Percentiles rank a stretch among this genome's conserved stretches.
Evolutionary conservation across 2,113 vertebrate species (phyloP).

Genomic region (Cyprinodon brontotheroides): DNA sequence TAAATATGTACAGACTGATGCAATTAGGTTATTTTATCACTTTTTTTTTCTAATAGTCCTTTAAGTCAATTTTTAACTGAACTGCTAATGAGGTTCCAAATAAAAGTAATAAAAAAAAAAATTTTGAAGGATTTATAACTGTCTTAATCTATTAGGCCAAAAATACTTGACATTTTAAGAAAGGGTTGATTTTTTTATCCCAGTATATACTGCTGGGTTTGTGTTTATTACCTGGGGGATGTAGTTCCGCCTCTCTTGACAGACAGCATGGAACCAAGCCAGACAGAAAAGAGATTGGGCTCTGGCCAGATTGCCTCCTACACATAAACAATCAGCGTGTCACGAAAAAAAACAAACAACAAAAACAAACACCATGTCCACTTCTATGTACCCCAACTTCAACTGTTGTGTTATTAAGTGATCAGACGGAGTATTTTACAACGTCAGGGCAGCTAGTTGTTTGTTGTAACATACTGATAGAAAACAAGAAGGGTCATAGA

Average conservation of each 20-base stretch:
- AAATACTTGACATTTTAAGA: background rate
- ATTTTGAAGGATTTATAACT: background rate
- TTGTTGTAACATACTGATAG: background rate
- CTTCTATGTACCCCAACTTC: background rate
- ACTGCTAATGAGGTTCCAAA: background rate
- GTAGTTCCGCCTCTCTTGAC: constrained; percentile 97
- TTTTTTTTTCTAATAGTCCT: background rate
- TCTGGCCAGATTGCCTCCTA: constrained; percentile 82
- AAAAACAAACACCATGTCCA: constrained; percentile 1
- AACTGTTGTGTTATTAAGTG: background rate
- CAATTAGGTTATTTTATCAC: background rate
- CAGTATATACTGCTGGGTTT: constrained; percentile 1
- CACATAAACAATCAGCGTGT: constrained; percentile 33
- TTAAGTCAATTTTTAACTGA: background rate
- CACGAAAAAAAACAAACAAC: constrained; percentile 1
- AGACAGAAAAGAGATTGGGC: constrained; percentile 93
- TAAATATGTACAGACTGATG: background rate
- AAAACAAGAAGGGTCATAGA: background rate
- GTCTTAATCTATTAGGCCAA: background rate
- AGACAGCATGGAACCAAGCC: constrained; percentile 98
- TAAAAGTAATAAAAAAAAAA: background rate
- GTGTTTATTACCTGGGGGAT: constrained; percentile 89
- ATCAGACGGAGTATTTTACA: background rate
- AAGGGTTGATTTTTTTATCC: background rate
- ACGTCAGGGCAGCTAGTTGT: background rate